phyloP scores from a whole-genome alignment of 2,113 vertebrate species.

The Upupa epops region DNA sequence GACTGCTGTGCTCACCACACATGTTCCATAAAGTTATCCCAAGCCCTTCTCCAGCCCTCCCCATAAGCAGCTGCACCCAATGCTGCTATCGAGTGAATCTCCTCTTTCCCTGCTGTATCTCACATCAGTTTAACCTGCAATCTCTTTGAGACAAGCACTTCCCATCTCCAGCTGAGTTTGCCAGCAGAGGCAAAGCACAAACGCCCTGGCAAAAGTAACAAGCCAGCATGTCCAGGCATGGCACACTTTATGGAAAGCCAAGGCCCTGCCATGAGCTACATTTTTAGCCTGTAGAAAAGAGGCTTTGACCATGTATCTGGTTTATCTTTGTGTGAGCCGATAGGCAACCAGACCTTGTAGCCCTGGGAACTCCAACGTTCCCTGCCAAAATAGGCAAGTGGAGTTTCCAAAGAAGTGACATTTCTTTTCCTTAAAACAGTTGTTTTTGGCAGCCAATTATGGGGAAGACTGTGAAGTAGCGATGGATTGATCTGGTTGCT shows the following conservation, averaged over 20 bases:
- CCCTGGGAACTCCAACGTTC: background rate
- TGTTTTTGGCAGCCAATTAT: background rate
- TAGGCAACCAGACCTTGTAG: background rate
- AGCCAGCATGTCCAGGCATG: background rate
- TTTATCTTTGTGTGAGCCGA: background rate
- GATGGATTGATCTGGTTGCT: slow-evolving; percentile 21
- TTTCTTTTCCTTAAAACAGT: background rate
- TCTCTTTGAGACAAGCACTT: background rate
- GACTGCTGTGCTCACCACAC: background rate
- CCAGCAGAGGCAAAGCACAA: background rate
- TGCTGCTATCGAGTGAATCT: background rate
- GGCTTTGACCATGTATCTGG: background rate
- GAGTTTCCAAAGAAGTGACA: background rate
- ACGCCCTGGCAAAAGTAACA: background rate
- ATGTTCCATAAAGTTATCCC: background rate
- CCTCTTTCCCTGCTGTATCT: background rate
- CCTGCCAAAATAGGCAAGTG: background rate
- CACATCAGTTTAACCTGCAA: background rate
- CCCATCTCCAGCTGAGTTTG: background rate
- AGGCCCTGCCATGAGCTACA: background rate
- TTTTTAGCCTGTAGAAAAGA: background rate
- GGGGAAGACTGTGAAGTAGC: background rate
- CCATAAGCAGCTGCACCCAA: background rate
- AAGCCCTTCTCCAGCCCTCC: background rate
- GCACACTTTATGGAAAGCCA: background rate